Conservation (phyloP, 2,113 vertebrate species). For the Equus quagga region DNA sequence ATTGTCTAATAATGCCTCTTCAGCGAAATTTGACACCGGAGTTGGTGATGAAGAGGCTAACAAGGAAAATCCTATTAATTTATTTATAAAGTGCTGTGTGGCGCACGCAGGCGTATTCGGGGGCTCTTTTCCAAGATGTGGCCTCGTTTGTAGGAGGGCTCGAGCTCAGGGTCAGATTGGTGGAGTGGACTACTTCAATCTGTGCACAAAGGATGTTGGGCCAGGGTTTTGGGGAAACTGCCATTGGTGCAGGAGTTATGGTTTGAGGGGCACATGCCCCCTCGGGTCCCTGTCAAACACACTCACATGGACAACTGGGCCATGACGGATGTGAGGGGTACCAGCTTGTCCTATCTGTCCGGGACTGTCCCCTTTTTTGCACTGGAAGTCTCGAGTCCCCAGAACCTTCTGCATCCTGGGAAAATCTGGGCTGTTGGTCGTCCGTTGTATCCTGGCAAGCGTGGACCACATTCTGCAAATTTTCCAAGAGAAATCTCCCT, state of each 20-base stretch:
- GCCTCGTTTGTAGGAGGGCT: rapidly evolving
- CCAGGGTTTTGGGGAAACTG: rapidly evolving
- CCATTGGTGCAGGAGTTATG: rapidly evolving
- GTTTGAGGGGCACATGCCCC: rapidly evolving
- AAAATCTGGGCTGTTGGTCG: rapidly evolving
- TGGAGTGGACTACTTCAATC: rapidly evolving
- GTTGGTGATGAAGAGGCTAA: neutral
- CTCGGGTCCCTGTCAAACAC: rapidly evolving
- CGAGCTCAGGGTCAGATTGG: rapidly evolving
- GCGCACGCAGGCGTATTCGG: rapidly evolving
- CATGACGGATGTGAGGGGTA: rapidly evolving
- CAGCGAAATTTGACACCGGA: rapidly evolving
- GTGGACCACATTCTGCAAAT: rapidly evolving
- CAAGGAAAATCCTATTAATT: neutral
- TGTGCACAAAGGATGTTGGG: rapidly evolving
- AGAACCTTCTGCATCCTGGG: neutral
- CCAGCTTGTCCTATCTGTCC: rapidly evolving
- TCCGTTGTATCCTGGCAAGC: rapidly evolving
- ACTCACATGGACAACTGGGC: rapidly evolving
- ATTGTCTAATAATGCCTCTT: neutral
- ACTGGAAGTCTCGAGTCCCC: rapidly evolving
- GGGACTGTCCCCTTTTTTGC: rapidly evolving
- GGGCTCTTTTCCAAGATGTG: rapidly evolving
- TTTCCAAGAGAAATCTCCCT: neutral
- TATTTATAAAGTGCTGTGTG: rapidly evolving